Percentiles rank a stretch among this genome's conserved stretches.
These are phyloP conservation scores for Phylloscopus trochilus DNA, from an alignment of 2,113 vertebrate species.

Conservation along the genomic window DNA sequence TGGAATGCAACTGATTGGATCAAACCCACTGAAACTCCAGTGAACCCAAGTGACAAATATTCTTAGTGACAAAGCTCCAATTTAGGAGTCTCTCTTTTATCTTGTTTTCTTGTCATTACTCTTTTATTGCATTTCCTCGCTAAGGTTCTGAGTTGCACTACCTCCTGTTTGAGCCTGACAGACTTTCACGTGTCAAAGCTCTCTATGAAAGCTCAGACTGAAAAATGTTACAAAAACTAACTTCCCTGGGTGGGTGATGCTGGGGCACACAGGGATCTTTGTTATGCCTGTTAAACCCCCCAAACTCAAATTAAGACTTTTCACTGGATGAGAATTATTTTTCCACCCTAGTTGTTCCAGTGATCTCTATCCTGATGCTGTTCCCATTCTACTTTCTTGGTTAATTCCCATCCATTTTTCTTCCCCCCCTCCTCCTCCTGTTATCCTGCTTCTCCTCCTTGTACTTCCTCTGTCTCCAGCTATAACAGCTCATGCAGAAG, in stretches of 20 bases:
- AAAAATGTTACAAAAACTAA: not conserved
- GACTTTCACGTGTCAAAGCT: not conserved
- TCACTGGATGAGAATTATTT: not conserved
- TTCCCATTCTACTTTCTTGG: not conserved
- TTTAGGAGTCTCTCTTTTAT: not conserved
- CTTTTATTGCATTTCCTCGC: not conserved
- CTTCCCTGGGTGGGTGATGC: not conserved
- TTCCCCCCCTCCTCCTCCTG: not conserved
- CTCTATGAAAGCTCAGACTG: not conserved
- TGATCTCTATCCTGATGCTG: not conserved
- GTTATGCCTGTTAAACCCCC: not conserved
- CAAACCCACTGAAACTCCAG: slow-evolving; percentile 1
- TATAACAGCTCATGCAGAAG: slow-evolving; percentile 1
- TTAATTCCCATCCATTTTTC: not conserved
- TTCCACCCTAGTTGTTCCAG: not conserved
- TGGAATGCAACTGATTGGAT: slow-evolving; percentile 6
- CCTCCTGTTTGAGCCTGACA: not conserved
- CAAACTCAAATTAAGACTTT: not conserved
- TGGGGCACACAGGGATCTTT: not conserved
- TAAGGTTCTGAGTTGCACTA: not conserved
- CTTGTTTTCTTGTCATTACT: not conserved
- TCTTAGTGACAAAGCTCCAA: slow-evolving; percentile 22
- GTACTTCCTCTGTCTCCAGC: not conserved
- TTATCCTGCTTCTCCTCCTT: not conserved
- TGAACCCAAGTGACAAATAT: slow-evolving; percentile 29